Evolutionary conservation across 2,888 invertebrate species (phyloP), one percentile per base, ranked within the genome.

Genomic region (Elegia similella): DNA sequence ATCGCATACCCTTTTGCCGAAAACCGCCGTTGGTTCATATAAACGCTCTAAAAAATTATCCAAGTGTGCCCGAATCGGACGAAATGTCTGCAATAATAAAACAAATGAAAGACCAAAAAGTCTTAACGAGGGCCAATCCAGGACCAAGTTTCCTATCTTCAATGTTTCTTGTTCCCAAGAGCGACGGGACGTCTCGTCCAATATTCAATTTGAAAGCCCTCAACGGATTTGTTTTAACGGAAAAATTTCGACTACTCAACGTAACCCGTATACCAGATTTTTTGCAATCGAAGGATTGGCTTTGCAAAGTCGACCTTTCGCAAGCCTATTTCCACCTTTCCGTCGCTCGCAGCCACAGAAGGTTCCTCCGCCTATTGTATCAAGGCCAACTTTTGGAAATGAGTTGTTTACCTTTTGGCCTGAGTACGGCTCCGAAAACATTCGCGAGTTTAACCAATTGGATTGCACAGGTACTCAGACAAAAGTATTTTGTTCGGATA

Each of bases 141-240:
- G 5, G 0, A 30, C 66, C 67, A 23, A 68, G 67, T 48, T 72
- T 70, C 43, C 6, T 72, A 6, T 69, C 72, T 8, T 42, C 63
- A 10, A 61, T 72, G 43, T 72, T 70, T 57, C 61, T 70, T 7
- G 59, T 65, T 0, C 65, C 66, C 8, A 72, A 72, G 32, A 23
- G 52, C 46, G 65, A 67, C 59, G 65, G 68, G 8, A 57, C 64
- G 3, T 30, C 6, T 7, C 59, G 69, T 0, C 67, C 69, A 0
- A 68, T 71, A 34, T 69, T 68, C 68, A 67, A 67, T 52, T 57
- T 70, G 8, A 66, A 61, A 58, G 50, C 56, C 0, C 56, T 69
- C 7, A 74, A 72, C 60, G 2, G 58, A 0, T 73, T 55, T 52
- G 58, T 73, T 0, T 12, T 54, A 1, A 56, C 59, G 15, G 55